These are phyloP conservation scores for Galemys pyrenaicus DNA, from an alignment of 2,113 vertebrate species.

Conservation along the genomic window DNA sequence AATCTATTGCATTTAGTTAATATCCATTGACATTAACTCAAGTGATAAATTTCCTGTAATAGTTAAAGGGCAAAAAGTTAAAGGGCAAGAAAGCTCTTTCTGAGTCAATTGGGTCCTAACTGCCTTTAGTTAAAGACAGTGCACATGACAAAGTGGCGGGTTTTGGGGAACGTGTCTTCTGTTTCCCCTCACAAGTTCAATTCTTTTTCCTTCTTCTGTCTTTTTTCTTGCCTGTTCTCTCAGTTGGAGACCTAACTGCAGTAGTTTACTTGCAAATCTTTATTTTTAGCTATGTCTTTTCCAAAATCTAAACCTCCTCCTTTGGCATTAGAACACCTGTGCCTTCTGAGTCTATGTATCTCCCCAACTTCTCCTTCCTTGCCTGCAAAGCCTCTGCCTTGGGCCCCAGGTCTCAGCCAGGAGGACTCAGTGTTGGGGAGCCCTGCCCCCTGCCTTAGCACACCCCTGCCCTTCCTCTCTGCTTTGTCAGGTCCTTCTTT, in stretches of 20 bases:
- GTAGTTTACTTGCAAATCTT: too few relatives aligned
- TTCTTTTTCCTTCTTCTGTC: background rate
- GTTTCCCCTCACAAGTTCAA: background rate
- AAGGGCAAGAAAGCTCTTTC: background rate
- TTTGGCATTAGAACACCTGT: background rate
- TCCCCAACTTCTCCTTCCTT: background rate
- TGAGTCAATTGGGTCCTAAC: background rate
- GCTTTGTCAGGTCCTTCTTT: too few relatives aligned
- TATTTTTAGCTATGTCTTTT: background rate
- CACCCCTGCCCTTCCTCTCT: background rate
- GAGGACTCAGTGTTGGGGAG: accelerated
- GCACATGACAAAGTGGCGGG: background rate
- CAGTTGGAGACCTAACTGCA: background rate
- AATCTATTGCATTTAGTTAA: background rate
- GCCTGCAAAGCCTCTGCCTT: background rate
- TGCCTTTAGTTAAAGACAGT: background rate
- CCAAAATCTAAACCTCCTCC: background rate
- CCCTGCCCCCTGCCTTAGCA: accelerated
- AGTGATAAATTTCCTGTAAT: background rate
- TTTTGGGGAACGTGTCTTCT: background rate
- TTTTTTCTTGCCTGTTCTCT: background rate
- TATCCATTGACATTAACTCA: background rate
- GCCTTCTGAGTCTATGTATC: background rate
- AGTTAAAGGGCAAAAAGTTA: background rate
- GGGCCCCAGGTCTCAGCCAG: accelerated